phyloP scores from a whole-genome alignment of 2,797 vertebrate species.

The Decapterus maruadsi region DNA sequence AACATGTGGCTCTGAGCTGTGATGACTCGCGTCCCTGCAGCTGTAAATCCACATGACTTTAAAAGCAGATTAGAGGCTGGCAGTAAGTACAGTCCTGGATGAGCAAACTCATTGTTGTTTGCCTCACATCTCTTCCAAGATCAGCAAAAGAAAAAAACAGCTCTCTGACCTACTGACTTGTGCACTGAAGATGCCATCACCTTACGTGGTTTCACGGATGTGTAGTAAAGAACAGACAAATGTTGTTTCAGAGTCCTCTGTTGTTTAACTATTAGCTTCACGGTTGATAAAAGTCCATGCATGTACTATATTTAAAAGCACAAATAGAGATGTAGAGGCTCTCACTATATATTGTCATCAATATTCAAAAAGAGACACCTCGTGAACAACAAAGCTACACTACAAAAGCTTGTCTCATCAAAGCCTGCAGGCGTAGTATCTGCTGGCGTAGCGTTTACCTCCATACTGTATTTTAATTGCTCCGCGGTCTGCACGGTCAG shows the following conservation, averaged over 20 bases:
- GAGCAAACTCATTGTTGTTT: constrained; percentile 69
- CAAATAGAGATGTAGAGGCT: neutral
- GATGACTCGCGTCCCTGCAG: constrained; percentile 43
- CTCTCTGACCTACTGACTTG: constrained; percentile 39
- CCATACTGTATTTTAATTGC: neutral
- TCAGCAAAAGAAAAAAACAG: constrained; percentile 57
- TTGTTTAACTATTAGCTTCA: neutral
- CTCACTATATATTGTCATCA: neutral
- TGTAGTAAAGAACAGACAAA: neutral
- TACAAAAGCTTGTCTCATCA: neutral
- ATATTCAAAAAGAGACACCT: constrained; percentile 2
- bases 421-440: neutral
- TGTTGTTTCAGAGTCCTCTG: neutral
- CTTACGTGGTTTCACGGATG: neutral
- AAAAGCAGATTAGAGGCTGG: constrained; percentile 75
- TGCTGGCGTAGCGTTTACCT: neutral
- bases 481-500: neutral
- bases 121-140: constrained; percentile 42
- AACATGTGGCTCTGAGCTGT: constrained; percentile 57
- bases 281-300: neutral
- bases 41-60: constrained; percentile 73
- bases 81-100: constrained; percentile 63
- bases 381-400: neutral
- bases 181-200: constrained; percentile 13
- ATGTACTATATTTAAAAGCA: neutral